These are phyloP conservation scores for Psilopogon haemacephalus DNA, from an alignment of 2,113 vertebrate species.

Conservation along the genomic window DNA sequence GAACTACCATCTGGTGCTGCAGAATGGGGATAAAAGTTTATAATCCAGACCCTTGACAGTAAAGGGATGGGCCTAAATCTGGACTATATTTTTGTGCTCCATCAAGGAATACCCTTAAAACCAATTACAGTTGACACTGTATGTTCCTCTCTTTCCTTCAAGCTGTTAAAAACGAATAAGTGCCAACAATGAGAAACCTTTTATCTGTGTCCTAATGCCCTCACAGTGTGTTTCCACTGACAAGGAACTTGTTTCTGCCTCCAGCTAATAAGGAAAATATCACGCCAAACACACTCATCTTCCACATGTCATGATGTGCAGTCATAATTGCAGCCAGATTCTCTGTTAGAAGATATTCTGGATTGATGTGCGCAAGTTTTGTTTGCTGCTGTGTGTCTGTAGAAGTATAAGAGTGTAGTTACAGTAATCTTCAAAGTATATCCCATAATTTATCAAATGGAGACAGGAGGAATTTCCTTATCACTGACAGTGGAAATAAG, in stretches of 20 bases:
- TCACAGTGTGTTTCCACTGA: conserved; percentile 26
- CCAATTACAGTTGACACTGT: background rate
- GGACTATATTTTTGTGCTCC: conserved; percentile 5
- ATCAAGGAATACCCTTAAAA: conserved; percentile 15
- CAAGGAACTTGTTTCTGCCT: conserved; percentile 43
- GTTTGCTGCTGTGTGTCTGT: background rate
- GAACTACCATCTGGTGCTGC: conserved; percentile 58
- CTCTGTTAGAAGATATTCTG: background rate
- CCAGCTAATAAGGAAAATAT: conserved; percentile 42
- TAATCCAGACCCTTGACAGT: conserved; percentile 49
- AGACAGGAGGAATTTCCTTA: conserved; percentile 31
- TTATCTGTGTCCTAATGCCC: conserved; percentile 49
- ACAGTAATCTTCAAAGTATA: too few species aligned
- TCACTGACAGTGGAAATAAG: background rate
- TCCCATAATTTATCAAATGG: conserved; percentile 26
- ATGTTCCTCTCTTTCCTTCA: background rate
- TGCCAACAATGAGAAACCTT: background rate
- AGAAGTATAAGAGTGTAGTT: background rate
- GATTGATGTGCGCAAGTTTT: background rate
- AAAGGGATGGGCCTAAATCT: conserved; percentile 20
- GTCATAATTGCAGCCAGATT: conserved; percentile 33
- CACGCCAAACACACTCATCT: conserved; percentile 30
- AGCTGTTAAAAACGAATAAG: conserved; percentile 36
- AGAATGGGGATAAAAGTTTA: conserved; percentile 49
- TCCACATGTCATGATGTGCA: conserved; percentile 36